Base-by-base conservation (phyloP, 2,888 invertebrate genomes). In the Andrena dorsata region DNA sequence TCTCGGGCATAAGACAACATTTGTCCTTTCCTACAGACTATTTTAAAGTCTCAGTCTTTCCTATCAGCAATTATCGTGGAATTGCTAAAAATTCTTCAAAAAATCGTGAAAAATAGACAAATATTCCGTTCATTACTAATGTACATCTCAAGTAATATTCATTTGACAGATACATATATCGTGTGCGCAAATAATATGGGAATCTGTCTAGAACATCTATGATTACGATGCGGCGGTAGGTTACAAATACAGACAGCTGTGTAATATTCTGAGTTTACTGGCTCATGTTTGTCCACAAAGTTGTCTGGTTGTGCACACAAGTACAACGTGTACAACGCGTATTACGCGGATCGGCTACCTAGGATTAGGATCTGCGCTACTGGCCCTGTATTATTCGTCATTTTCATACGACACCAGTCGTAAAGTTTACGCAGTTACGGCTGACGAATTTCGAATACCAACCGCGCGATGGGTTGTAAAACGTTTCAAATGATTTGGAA, bases 401-500 rank as follows among this genome's bases (percentile, higher is more conserved):
- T 84, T 89, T 87, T 85, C 80, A 72, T 77, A 66, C 61, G 60
- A 28, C 72, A 61, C 41, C 80, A 35, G 66, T 76, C 83, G 75
- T 85, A 84, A 88, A 85, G 76, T 72, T 76, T 58, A 68, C 72
- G 72, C 68, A 73, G 73, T 85, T 85, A 85, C 87, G 76, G 23
- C 51, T 58, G 77, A 86, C 80, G 80, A 82, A 64, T 80, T 86
- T 86, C 79, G 64, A 82, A 83, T 70, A 68, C 80, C 82, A 63
- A 73, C 73, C 78, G 76, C 73, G 70, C 80, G 73, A 65, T 66
- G 63, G 83, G 75, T 80, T 86, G 71, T 87, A 87, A 90, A 89
- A 84, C 74, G 70, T 86, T 77, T 86, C 79, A 90, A 89, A 86
- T 74, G 66, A 83, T 86, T 85, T 73, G 82, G 73, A 83, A 84